phyloP scores from a whole-genome alignment of 2,888 invertebrate species.

The Cyclophora albipunctata region DNA sequence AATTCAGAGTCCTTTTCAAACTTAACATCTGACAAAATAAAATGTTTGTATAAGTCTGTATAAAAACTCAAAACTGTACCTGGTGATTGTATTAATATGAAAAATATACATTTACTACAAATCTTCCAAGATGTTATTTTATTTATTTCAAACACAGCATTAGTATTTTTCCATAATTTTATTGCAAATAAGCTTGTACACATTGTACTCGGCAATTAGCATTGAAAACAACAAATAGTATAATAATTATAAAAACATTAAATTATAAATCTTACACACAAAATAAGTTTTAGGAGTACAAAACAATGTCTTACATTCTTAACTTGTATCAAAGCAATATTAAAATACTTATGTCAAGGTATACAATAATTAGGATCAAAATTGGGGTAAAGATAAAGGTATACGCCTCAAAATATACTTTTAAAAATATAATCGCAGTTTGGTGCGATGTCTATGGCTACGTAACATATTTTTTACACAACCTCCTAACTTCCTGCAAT shows the following conservation, averaged over 20 bases:
- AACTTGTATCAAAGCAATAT: conserved; percentile 41
- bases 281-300: conserved; percentile 10
- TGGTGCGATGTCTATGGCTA: conserved; percentile 42
- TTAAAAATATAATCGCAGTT: conserved; percentile 56
- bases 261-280: conserved; percentile 9
- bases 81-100: conserved; percentile 71
- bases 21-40: conserved; percentile 39
- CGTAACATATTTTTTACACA: conserved; percentile 62
- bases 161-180: conserved; percentile 29
- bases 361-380: conserved; percentile 16
- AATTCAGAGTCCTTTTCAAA: conserved; percentile 41
- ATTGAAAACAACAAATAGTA: conserved; percentile 34
- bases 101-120: conserved; percentile 74
- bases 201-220: conserved; percentile 36
- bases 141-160: conserved; percentile 26
- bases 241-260: conserved; percentile 30
- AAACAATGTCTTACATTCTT: conserved; percentile 57
- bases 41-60: conserved; percentile 60
- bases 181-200: conserved; percentile 64
- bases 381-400: conserved; percentile 12
- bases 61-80: conserved; percentile 66
- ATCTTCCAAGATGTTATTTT: conserved; percentile 61
- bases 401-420: conserved; percentile 42
- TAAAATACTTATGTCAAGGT: conserved; percentile 18
- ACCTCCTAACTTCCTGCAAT: conserved; percentile 22